phyloP scores from a whole-genome alignment of 2,888 invertebrate species.

The Opisthograptis luteolata region DNA sequence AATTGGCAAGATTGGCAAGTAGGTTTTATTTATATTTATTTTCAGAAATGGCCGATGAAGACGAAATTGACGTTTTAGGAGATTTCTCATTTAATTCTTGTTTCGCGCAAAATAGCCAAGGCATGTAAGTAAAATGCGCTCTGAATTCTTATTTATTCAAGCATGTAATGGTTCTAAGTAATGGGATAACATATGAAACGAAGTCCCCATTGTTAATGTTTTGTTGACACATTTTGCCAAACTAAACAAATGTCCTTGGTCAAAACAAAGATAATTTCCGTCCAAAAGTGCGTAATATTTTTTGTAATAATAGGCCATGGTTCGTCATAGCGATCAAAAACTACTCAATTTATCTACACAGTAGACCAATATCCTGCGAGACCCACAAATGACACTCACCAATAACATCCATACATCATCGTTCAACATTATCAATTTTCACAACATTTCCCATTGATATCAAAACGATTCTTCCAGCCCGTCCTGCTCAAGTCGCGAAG shows the following conservation, averaged over 20 bases:
- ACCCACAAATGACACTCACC: too few relatives aligned
- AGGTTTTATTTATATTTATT: too few relatives aligned
- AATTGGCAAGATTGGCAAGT: too few relatives aligned
- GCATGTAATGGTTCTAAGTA: background rate
- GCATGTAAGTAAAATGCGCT: constrained; percentile 78
- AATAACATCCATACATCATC: too few relatives aligned
- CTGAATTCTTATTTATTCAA: background rate
- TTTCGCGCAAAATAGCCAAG: constrained; percentile 83
- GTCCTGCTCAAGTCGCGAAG: constrained; percentile 83
- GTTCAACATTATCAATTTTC: too few relatives aligned
- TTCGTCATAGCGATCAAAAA: too few relatives aligned
- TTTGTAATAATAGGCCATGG: too few relatives aligned
- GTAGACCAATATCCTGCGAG: too few relatives aligned
- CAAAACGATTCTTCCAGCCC: constrained; percentile 52
- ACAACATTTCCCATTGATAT: too few relatives aligned
- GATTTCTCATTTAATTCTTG: constrained; percentile 88
- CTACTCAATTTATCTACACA: too few relatives aligned
- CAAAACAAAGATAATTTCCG: constrained; percentile 33
- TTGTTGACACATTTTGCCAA: constrained; percentile 45
- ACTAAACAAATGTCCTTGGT: too few relatives aligned
- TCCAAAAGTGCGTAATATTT: constrained; percentile 25
- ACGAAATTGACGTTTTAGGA: constrained; percentile 89
- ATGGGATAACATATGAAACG: background rate
- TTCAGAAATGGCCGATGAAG: constrained; percentile 89
- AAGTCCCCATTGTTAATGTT: constrained; percentile 20